Percentiles rank a stretch among this genome's conserved stretches.
Conservation (phyloP, 2,797 vertebrate species). For the Propithecus perrieri region DNA sequence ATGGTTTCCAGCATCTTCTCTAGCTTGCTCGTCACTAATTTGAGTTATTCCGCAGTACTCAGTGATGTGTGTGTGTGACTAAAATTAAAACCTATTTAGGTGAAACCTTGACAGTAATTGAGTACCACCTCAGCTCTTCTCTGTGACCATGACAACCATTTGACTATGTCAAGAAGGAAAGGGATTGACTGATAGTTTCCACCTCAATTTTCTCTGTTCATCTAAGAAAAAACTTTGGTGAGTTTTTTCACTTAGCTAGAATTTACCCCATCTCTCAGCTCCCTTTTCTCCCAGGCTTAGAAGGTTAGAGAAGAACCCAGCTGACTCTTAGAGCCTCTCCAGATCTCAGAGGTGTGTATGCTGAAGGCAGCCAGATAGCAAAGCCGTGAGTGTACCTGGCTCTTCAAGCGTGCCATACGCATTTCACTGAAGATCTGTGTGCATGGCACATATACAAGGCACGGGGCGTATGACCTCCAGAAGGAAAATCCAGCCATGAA, state of each 20-base stretch:
- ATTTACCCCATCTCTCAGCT: background rate
- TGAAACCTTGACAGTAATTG: conserved; percentile 32
- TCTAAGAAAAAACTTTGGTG: background rate
- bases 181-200: background rate
- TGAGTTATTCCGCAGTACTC: background rate
- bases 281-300: background rate
- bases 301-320: background rate
- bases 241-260: background rate
- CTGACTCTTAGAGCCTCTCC: background rate
- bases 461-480: background rate
- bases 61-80: conserved; percentile 2
- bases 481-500: background rate
- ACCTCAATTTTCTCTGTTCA: conserved; percentile 13
- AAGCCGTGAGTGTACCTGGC: background rate
- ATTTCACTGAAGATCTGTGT: background rate
- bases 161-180: background rate
- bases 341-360: background rate
- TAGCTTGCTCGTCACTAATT: conserved; percentile 5
- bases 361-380: background rate
- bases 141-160: conserved; percentile 3
- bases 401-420: background rate
- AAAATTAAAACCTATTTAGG: conserved; percentile 23
- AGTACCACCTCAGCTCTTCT: background rate
- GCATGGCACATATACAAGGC: background rate
- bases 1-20: background rate